phyloP scores from a whole-genome alignment of 2,888 invertebrate species.

The Lymantria monacha region DNA sequence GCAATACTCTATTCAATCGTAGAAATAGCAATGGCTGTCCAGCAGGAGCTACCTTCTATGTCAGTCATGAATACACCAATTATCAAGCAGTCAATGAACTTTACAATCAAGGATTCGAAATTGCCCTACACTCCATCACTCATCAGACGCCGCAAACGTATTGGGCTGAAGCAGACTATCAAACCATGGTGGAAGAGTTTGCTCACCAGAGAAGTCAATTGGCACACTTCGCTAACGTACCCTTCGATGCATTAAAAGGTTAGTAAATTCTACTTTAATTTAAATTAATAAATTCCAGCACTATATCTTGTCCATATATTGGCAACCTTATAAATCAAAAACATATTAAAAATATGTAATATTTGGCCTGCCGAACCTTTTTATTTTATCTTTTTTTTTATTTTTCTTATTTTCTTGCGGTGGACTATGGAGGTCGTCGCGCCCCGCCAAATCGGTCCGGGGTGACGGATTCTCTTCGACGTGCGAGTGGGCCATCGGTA shows the following conservation, averaged over 20 bases:
- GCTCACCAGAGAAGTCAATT: conserved; percentile 81
- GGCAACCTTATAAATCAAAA: too few relatives aligned
- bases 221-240: conserved; percentile 78
- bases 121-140: conserved; percentile 86
- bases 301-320: too few relatives aligned
- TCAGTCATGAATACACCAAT: conserved; percentile 88
- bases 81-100: conserved; percentile 84
- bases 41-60: conserved; percentile 85
- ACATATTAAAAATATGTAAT: too few relatives aligned
- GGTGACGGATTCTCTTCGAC: too few relatives aligned
- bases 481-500: too few relatives aligned
- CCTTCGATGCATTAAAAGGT: conserved; percentile 59
- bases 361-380: too few relatives aligned
- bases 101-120: conserved; percentile 83
- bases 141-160: conserved; percentile 79
- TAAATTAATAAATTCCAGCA: too few relatives aligned
- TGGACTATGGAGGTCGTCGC: too few relatives aligned
- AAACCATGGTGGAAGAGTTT: conserved; percentile 80
- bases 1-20: conserved; percentile 71
- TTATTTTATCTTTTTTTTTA: too few relatives aligned
- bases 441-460: too few relatives aligned
- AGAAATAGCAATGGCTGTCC: conserved; percentile 85
- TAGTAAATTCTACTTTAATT: conserved; percentile 4
- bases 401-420: too few relatives aligned
- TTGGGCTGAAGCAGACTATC: conserved; percentile 80